Base-by-base conservation (phyloP, 2,113 vertebrate species). In the Myrmophylax atrothorax region DNA sequence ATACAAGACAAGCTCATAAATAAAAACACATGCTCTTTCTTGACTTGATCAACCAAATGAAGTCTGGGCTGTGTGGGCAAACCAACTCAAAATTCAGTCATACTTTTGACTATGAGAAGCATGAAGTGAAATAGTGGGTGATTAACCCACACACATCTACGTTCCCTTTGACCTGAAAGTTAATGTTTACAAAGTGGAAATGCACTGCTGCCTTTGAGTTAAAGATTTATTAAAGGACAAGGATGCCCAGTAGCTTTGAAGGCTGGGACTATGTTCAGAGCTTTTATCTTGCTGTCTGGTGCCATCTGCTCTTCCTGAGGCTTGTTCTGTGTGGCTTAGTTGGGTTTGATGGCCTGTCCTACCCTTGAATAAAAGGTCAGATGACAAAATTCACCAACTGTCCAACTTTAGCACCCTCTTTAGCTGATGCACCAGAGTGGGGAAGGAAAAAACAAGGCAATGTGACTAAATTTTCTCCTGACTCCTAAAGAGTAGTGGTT, bases 221-320 rank as follows among this genome's bases (percentile, higher is more conserved):
- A 96, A 96, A 96, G 76, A 92, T 96, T 93, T 74, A 82, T 93
- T 38, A 89, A 78, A 72, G 76, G 79, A 46, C 60, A 49, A 86
- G 47, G 72, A 24, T 64, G 38, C 49, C 58, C 31, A 25, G 31
- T 74, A 49, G 52, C 72, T 94, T 46, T 67, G 82, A 76, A 76
- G 44, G n/a, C 79, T 72, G 28, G 0, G 3, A 52, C 52, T 74
- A 5, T 1, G 2, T 26, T 86, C 75, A 44, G 42, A 58, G 44
- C 20, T 86, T 89, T 80, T 75, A 78, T 81, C 72, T 88, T 75
- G 59, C 63, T 68, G 20, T 62, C 50, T 74, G 72, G 82, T 44
- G 26, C 42, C 50, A 69, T 69, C 67, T 59, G 84, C 29, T 86
- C 35, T 63, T 94, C 60, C 64, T 35, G 56, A 85, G 50, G 55